Conservation (phyloP, 2,113 vertebrate genomes). For the Garra rufa region DNA sequence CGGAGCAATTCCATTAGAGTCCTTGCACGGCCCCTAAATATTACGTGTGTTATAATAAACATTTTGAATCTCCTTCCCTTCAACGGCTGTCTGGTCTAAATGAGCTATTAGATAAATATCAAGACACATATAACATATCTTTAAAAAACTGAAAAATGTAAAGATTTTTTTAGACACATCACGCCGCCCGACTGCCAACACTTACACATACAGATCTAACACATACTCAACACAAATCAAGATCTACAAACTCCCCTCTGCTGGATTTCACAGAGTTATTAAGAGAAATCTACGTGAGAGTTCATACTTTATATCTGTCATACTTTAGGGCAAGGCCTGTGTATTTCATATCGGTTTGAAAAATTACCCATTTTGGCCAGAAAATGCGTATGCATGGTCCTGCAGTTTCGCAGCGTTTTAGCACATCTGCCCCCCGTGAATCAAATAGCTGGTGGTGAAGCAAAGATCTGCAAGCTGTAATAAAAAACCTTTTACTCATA, state of each 20-base stretch:
- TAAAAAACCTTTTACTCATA: constrained; percentile 41
- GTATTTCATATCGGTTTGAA: neutral
- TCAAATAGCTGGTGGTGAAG: neutral
- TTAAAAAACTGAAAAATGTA: neutral
- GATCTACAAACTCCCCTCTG: neutral
- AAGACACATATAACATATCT: neutral
- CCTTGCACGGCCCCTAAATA: too few relatives aligned
- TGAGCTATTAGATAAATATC: neutral
- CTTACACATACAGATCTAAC: neutral
- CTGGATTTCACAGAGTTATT: neutral
- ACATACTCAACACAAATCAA: neutral
- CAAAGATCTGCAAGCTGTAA: constrained; percentile 9
- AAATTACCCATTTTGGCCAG: neutral
- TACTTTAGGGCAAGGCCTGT: neutral
- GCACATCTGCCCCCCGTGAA: neutral
- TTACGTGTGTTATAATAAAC: too few relatives aligned
- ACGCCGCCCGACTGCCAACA: neutral
- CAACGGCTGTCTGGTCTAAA: neutral
- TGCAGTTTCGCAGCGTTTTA: neutral
- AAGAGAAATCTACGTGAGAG: neutral
- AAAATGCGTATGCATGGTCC: neutral
- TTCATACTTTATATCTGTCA: neutral
- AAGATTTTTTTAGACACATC: neutral
- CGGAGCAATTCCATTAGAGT: too few relatives aligned
- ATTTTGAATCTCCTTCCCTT: neutral